Base-by-base conservation (phyloP, 2,888 invertebrate species). In the Standfussiana lucernea region DNA sequence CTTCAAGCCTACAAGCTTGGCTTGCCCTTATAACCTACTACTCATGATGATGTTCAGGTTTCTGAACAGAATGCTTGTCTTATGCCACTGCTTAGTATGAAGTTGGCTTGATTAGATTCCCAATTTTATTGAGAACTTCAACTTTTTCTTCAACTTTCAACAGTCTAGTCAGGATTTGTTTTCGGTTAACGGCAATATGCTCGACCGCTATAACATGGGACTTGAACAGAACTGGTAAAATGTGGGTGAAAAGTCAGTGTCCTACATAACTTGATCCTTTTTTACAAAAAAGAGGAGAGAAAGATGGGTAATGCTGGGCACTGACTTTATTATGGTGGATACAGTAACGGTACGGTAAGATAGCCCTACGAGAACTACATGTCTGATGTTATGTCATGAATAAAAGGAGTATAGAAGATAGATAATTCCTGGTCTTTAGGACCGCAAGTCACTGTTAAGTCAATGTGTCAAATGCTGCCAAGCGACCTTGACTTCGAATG, bases 401-500 rank as follows among this genome's bases (percentile, higher is more conserved):
- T 45, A 28, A 18, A 53, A n/a, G n/a, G n/a, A n/a, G n/a, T n/a
- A 62, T 40, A 42, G 8, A 35, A n/a, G n/a, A 53, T 42, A 35
- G 13, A 61, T n/a, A 24, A 45, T 45, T 32, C 5, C 40, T 32
- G 32, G 64, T 65, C 21, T 15, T 70, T 13, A 5, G 18, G 28
- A 32, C n/a, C 5, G 8, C 35, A n/a, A n/a, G n/a, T n/a, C n/a
- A 3, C 11, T 50, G 15, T 10, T 45, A 6, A 28, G 21, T 21
- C 35, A 77, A 35, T 67, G 42, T 75, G 7, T 53, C 42, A 37
- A 68, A 68, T 50, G 24, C 62, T 37, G 37, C 15, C 53, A 64
- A 50, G 15, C 18, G 40, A 45, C 77, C 77, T 77, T 70, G 77
- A 77, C n/a, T 28, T 40, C n/a, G 10, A 77, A 35, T 77, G 70